These are phyloP conservation scores for Linnaemya tessellans DNA, from an alignment of 2,888 invertebrate species.

Conservation along the genomic window DNA sequence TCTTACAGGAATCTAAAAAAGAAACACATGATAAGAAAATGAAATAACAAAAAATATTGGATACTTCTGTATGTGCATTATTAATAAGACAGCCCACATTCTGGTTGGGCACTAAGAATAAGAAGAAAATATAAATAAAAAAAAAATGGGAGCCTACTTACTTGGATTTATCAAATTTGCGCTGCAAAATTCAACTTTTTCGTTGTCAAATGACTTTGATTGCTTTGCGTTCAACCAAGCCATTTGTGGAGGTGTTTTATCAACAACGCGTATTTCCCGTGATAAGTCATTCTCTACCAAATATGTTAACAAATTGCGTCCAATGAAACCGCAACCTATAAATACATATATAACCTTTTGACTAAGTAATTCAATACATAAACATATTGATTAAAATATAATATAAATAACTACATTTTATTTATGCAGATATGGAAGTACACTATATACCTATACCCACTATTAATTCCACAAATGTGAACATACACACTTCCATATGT, in stretches of 20 bases:
- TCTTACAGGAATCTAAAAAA: constrained; percentile 89
- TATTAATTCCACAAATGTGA: background rate
- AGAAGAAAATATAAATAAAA: background rate
- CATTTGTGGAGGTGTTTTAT: constrained; percentile 96
- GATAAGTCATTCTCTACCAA: constrained; percentile 90
- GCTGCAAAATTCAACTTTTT: constrained; percentile 93
- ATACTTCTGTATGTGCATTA: background rate
- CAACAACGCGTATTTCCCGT: constrained; percentile 90
- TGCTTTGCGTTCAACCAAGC: constrained; percentile 93
- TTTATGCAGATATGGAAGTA: no score
- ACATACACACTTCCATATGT: background rate
- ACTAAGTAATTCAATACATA: background rate
- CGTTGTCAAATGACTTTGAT: constrained; percentile 88
- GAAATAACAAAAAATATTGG: background rate
- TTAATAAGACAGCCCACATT: constrained; percentile 33
- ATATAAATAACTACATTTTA: no score
- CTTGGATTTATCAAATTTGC: constrained; percentile 95
- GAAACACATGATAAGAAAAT: constrained; percentile 36
- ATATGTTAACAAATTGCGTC: constrained; percentile 93
- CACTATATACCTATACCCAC: background rate
- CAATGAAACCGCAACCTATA: constrained; percentile 96
- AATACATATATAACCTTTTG: constrained; percentile 42
- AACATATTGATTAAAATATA: background rate
- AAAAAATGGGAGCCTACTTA: constrained; percentile 82
- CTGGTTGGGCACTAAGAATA: background rate